Conservation (phyloP, 2,113 vertebrate species). For the Pipra filicauda region DNA sequence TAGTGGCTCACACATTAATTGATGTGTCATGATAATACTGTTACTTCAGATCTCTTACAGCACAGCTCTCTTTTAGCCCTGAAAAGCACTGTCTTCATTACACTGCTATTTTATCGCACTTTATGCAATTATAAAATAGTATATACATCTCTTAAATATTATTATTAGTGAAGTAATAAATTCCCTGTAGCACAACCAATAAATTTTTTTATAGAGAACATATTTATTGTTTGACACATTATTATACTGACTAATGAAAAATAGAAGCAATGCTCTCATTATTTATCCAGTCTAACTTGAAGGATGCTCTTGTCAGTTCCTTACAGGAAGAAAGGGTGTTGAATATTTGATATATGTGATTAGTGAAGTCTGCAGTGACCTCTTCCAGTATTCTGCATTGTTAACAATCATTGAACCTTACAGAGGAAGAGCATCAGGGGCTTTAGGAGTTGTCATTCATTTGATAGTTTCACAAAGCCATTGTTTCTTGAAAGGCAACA, state of each 20-base stretch:
- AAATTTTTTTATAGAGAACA: background rate
- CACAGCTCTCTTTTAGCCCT: background rate
- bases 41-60: background rate
- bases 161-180: slow-evolving; percentile 9
- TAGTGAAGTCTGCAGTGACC: background rate
- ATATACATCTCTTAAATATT: background rate
- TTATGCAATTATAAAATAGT: background rate
- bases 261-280: background rate
- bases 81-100: background rate
- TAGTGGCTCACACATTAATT: background rate
- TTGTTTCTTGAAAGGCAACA: background rate
- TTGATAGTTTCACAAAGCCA: background rate
- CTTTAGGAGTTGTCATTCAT: background rate
- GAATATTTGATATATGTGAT: slow-evolving; percentile 17
- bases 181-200: background rate
- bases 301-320: background rate
- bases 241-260: slow-evolving; percentile 14
- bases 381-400: background rate
- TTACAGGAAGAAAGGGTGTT: slow-evolving; percentile 5
- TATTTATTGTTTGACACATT: slow-evolving; percentile 24
- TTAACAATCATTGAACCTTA: background rate
- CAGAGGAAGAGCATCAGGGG: background rate
- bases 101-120: background rate
- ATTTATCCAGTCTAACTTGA: slow-evolving; percentile 6
- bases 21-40: background rate